Evolutionary conservation across 2,888 invertebrate species (phyloP).

Genomic region (Agriopis marginaria): DNA sequence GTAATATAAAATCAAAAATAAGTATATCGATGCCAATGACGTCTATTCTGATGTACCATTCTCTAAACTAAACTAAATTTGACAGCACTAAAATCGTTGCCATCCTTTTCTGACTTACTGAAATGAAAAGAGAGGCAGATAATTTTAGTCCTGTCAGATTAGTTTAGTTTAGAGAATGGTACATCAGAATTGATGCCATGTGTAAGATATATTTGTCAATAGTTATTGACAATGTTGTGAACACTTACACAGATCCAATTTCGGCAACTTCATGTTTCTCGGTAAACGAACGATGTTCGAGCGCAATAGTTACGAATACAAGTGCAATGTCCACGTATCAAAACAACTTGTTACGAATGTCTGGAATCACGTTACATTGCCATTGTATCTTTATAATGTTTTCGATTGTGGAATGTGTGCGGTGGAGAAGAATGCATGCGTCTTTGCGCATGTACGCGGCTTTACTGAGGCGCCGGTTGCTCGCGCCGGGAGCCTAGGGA

Average conservation of each 20-base stretch:
- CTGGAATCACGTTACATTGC: constrained; percentile 47
- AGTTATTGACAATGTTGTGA: constrained; percentile 21
- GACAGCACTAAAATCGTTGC: too few species aligned
- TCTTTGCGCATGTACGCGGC: constrained; percentile 64
- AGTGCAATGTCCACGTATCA: constrained; percentile 45
- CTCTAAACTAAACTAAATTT: too few species aligned
- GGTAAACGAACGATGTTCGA: constrained; percentile 32
- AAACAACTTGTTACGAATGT: constrained; percentile 54
- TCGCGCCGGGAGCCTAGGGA: constrained; percentile 39
- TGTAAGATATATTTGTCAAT: constrained; percentile 14
- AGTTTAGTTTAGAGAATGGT: too few species aligned
- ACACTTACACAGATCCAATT: constrained; percentile 74
- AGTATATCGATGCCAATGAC: too few species aligned
- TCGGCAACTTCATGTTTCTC: constrained; percentile 73
- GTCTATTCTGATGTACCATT: too few species aligned
- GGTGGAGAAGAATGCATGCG: constrained; percentile 56
- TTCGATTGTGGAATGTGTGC: constrained; percentile 39
- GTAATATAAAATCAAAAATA: too few species aligned
- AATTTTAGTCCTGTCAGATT: too few species aligned
- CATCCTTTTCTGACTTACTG: too few species aligned
- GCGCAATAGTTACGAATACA: constrained; percentile 47
- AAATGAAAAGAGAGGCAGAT: too few species aligned
- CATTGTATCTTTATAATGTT: constrained; percentile 33
- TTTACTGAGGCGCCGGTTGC: constrained; percentile 56
- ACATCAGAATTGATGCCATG: too few species aligned